Evolutionary conservation across 1,140 invertebrate genomes (phyloP).

Genomic region (Diprion similis): DNA sequence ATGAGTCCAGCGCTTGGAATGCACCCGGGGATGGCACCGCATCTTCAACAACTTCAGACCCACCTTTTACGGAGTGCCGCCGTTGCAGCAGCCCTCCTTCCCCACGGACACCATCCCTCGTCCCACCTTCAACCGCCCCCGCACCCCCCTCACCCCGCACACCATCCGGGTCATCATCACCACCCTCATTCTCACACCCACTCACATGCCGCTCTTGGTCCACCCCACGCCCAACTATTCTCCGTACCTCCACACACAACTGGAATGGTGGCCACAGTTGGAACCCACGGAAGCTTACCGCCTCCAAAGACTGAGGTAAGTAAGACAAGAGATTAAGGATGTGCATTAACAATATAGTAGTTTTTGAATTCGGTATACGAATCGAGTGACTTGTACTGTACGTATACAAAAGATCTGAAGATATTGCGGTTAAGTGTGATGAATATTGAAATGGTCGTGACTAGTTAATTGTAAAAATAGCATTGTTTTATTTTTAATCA

Average conservation of each 20-base stretch:
- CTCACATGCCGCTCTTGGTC: conserved; percentile 22
- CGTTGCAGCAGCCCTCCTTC: conserved; percentile 66
- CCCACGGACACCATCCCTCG: conserved; percentile 57
- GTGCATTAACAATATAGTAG: too few relatives aligned
- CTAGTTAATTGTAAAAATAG: too few relatives aligned
- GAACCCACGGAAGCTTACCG: conserved; percentile 49
- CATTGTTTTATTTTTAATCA: too few relatives aligned
- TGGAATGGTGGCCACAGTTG: conserved; percentile 47
- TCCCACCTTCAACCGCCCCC: conserved; percentile 61
- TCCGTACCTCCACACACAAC: conserved; percentile 55
- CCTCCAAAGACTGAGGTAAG: conserved; percentile 58
- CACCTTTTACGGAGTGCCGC: conserved; percentile 71
- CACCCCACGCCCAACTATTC: conserved; percentile 48
- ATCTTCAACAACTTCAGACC: conserved; percentile 79
- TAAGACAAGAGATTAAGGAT: background rate
- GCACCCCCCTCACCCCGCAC: conserved; percentile 55
- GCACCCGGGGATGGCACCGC: conserved; percentile 71
- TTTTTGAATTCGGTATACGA: too few relatives aligned
- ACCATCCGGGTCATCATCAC: conserved; percentile 46
- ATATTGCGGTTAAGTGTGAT: too few relatives aligned
- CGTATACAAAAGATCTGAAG: too few relatives aligned
- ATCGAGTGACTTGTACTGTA: too few relatives aligned
- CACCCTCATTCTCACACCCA: conserved; percentile 37
- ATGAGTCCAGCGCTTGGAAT: conserved; percentile 73
- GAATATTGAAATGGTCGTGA: too few relatives aligned